These are phyloP conservation scores for Noctua pronuba DNA, from an alignment of 2,888 invertebrate genomes.

Conservation along the genomic window DNA sequence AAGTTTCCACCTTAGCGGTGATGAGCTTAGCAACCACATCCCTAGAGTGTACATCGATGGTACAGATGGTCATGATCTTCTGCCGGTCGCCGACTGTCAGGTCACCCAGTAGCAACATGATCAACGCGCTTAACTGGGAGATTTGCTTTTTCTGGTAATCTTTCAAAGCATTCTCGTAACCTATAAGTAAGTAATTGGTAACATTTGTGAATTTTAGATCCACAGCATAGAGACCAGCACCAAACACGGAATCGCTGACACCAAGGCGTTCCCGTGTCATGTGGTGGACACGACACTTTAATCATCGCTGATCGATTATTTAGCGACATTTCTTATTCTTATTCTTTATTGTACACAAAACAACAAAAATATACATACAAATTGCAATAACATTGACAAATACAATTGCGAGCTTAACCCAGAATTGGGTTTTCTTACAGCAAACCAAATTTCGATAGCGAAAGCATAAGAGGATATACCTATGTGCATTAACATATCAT, in stretches of 20 bases:
- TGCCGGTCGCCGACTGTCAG: conserved; percentile 95
- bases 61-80: conserved; percentile 99
- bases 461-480: too few species aligned
- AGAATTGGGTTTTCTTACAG: too few species aligned
- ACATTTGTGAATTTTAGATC: not conserved
- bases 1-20: conserved; percentile 94
- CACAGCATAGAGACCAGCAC: not conserved
- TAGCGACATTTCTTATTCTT: too few species aligned
- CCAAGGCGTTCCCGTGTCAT: not conserved
- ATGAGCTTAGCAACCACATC: conserved; percentile 98
- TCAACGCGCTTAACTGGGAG: conserved; percentile 95
- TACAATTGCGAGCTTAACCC: too few species aligned
- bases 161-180: conserved; percentile 97
- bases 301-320: not conserved
- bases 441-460: too few species aligned
- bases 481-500: too few species aligned
- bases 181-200: conserved; percentile 66
- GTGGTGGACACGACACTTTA: not conserved
- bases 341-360: too few species aligned
- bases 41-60: conserved; percentile 98
- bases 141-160: conserved; percentile 98
- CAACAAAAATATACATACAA: too few species aligned
- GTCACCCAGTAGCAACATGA: conserved; percentile 95
- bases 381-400: too few species aligned
- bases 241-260: not conserved